These are phyloP conservation scores for Drosophila pachea DNA, from an alignment of 1,140 invertebrate species.

Conservation along the genomic window DNA sequence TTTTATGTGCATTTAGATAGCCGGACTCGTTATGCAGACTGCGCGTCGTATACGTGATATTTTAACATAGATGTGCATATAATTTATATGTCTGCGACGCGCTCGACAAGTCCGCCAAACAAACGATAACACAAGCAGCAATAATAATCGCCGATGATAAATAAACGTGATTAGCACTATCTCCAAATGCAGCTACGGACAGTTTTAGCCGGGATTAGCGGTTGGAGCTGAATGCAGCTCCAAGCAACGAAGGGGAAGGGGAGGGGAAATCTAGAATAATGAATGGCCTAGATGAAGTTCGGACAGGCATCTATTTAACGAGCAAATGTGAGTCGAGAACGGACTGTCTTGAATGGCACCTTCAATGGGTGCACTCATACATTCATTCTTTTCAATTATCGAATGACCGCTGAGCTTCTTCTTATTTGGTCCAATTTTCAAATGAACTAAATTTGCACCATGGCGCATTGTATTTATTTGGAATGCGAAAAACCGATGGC, in stretches of 20 bases:
- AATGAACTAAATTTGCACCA: constrained; percentile 61
- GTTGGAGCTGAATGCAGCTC: not conserved
- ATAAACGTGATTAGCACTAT: constrained; percentile 58
- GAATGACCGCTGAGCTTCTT: constrained; percentile 24
- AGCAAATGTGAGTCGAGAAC: not conserved
- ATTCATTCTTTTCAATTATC: constrained; percentile 62
- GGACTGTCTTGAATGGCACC: constrained; percentile 1
- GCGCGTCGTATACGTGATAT: constrained; percentile 42
- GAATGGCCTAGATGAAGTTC: too few relatives aligned
- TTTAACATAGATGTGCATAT: constrained; percentile 37
- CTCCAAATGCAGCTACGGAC: not conserved
- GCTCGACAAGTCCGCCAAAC: not conserved
- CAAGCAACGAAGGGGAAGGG: too few relatives aligned
- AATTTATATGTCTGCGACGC: constrained; percentile 64
- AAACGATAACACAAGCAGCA: constrained; percentile 14
- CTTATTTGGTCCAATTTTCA: constrained; percentile 45
- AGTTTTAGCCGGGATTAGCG: not conserved
- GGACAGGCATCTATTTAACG: not conserved
- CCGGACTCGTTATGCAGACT: constrained; percentile 16
- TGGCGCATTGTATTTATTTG: constrained; percentile 51
- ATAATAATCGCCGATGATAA: constrained; percentile 36
- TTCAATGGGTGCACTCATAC: constrained; percentile 42
- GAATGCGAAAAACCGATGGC: constrained; percentile 38
- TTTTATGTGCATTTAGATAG: constrained; percentile 60
- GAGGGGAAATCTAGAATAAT: too few relatives aligned